Base-by-base conservation (phyloP, 2,888 invertebrate genomes). In the Drosophila formosana region DNA sequence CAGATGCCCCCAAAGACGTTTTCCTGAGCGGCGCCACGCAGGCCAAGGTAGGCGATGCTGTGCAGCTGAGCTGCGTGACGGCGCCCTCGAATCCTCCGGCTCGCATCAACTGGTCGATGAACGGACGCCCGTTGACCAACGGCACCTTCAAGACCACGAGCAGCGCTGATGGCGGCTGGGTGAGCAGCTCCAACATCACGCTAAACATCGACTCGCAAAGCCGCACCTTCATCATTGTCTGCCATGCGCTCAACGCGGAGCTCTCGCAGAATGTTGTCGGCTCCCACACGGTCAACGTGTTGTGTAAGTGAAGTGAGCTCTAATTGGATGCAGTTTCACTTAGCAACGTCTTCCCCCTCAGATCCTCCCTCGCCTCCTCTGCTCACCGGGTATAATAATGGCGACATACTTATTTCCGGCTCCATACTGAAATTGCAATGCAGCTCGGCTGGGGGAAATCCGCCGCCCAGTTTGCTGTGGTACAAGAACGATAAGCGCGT, bases 401-500 rank as follows among this genome's bases (percentile, higher is more conserved):
- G 91, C 34, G 91, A 91, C 66, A 81, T 91, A 47, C 81, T 91
- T 34, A 85, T 89, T 28, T 91, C 92, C 7, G 91, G 91, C 11
- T 91, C 92, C 1, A 89, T 91, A 11, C 71, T 90, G 51, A 92
- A 91, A 51, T 62, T 91, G 7, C 87, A 89, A 8, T 91, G 91
- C 66, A 77, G 89, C 28, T 92, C 92, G 0, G 81, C 89, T 2
- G 91, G 92, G 1, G 91, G 91, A 5, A 91, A 92, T 76, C 91
- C 91, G 0, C 73, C 90, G 0, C 92, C 91, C 0, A 72, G 80
- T 0, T 52, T 91, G 41, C 84, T 78, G 57, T 91, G 91, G 91
- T 91, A 89, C 56, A 91, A 91, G 34, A 91, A 91, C 39, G 91
- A 92, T 37, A 91, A 91, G 60, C 89, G 90, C 32, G 46, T 91